phyloP scores from a whole-genome alignment of 2,797 vertebrate genomes.

The Melanotaenia pygmaea region DNA sequence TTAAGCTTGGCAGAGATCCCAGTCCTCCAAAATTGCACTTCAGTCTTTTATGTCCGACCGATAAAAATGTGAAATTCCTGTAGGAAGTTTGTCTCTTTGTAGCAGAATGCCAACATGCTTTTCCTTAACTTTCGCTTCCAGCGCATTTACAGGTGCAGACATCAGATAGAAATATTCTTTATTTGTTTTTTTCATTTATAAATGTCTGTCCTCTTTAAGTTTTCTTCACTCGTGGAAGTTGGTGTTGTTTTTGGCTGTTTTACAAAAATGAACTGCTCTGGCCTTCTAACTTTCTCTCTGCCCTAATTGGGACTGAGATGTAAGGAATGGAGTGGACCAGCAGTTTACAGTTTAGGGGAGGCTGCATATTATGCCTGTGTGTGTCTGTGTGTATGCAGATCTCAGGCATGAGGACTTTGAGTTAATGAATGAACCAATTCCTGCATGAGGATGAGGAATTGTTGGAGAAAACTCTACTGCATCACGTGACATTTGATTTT shows the following conservation, averaged over 20 bases:
- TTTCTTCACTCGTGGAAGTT: constrained; percentile 2
- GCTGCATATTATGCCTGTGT: constrained; percentile 8
- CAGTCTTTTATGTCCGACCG: constrained; percentile 63
- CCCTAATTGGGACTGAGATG: constrained; percentile 78
- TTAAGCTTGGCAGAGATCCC: constrained; percentile 52
- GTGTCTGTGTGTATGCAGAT: neutral
- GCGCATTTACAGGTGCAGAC: constrained; percentile 24
- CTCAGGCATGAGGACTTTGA: neutral
- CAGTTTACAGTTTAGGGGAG: constrained; percentile 47
- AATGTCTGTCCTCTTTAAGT: neutral
- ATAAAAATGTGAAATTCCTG: constrained; percentile 54
- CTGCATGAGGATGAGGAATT: neutral
- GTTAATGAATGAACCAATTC: neutral
- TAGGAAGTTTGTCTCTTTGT: constrained; percentile 29
- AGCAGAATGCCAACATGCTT: constrained; percentile 13
- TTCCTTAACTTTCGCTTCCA: neutral
- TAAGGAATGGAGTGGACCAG: constrained; percentile 48
- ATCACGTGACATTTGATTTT: constrained; percentile 4
- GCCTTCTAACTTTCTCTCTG: constrained; percentile 41
- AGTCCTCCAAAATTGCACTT: constrained; percentile 31
- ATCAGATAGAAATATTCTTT: neutral
- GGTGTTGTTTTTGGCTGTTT: constrained; percentile 57
- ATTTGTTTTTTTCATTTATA: neutral
- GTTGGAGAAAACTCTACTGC: neutral
- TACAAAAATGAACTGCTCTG: constrained; percentile 40